Conservation (phyloP, 2,888 invertebrate genomes). For the Sarcophaga caerulescens region DNA sequence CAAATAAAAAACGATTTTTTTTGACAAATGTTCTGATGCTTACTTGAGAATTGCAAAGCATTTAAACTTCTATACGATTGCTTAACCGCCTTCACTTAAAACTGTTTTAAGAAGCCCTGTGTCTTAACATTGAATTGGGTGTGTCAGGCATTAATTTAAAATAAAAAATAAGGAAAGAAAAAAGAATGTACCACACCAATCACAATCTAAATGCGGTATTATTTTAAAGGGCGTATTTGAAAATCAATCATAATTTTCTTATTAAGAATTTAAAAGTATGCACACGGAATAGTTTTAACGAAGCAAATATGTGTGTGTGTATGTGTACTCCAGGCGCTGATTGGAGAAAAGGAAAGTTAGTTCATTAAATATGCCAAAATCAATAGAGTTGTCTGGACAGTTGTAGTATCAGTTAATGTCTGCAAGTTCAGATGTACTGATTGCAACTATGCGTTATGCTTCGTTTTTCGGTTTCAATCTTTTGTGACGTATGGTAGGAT, state of each 20-base stretch:
- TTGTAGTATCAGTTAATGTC: too few species aligned
- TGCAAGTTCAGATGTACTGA: too few species aligned
- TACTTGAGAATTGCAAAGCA: too few species aligned
- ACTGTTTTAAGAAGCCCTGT: neutral
- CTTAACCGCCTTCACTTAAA: too few species aligned
- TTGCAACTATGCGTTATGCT: too few species aligned
- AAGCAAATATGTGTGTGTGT: neutral
- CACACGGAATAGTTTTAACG: neutral
- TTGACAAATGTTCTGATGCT: too few species aligned
- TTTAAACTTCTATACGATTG: too few species aligned
- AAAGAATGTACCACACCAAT: neutral
- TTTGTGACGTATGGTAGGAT: neutral
- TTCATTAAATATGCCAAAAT: too few species aligned
- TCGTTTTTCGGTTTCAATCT: neutral
- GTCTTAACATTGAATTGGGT: slow-evolving; percentile 32
- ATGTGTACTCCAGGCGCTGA: too few species aligned
- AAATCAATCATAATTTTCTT: slow-evolving; percentile 60
- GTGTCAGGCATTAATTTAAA: slow-evolving; percentile 23
- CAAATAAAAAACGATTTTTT: too few species aligned
- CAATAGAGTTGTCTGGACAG: too few species aligned
- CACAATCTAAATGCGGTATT: neutral
- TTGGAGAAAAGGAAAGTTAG: too few species aligned
- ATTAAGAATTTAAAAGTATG: slow-evolving; percentile 19
- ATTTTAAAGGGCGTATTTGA: slow-evolving; percentile 53
- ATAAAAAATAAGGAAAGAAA: neutral